Evolutionary conservation across 1,140 invertebrate genomes (phyloP).

Genomic region (Meloidogyne hapla): DNA sequence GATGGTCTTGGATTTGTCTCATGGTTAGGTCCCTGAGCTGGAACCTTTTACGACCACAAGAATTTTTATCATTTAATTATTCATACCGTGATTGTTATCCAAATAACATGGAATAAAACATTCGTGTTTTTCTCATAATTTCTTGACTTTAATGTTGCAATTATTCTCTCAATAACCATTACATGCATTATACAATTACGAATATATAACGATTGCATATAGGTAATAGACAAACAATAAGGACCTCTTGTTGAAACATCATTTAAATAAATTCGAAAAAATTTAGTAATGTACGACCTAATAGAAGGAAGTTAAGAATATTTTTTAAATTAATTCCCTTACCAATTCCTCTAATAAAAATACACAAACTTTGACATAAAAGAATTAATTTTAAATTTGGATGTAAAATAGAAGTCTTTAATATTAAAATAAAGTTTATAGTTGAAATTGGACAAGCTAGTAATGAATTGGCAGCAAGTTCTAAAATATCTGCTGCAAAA

Average conservation of each 20-base stretch:
- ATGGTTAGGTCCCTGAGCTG: too few species aligned
- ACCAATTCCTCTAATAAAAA: constrained; percentile 17
- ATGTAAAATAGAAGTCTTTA: constrained; percentile 11
- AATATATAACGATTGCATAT: not conserved
- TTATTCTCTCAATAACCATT: constrained; percentile 6
- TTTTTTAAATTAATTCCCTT: not conserved
- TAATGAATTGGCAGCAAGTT: constrained; percentile 4
- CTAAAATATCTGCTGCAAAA: not conserved
- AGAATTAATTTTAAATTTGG: constrained; percentile 18
- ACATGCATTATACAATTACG: constrained; percentile 12
- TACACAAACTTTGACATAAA: constrained; percentile 17
- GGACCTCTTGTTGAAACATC: too few species aligned
- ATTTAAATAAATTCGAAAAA: too few species aligned
- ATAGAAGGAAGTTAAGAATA: too few species aligned
- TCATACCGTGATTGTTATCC: not conserved
- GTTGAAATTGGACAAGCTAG: constrained; percentile 14
- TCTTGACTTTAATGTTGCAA: not conserved
- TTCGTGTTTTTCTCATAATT: not conserved
- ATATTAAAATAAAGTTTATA: constrained; percentile 12
- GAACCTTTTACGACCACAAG: too few species aligned
- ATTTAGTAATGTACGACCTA: too few species aligned
- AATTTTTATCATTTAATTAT: not conserved
- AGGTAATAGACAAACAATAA: too few species aligned
- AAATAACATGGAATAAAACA: not conserved
- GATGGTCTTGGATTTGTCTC: too few species aligned